Evolutionary conservation across 1,140 invertebrate species (phyloP), one percentile per base, ranked within the genome.

Genomic region (Listronotus oregonensis): DNA sequence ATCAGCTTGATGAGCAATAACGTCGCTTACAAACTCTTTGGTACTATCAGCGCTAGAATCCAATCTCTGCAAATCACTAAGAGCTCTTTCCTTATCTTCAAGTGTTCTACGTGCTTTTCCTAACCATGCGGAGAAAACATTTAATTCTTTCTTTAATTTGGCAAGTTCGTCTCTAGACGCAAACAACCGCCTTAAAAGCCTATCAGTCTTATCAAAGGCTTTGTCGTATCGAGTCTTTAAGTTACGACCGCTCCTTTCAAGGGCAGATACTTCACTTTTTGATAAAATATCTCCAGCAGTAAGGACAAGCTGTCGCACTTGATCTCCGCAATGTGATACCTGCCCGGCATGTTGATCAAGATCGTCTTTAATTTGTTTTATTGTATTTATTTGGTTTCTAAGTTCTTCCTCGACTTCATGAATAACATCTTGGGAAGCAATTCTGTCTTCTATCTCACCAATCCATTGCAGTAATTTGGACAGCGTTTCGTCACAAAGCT

Each of bases 1-100:
- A 81, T 98, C 95, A 1, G 94, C 95, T 79, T 97, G 94, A 75
- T 97, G 95, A 2, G 93, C 90, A 71, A 97, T 95, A 0, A 97
- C 93, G 79, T 98, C 95, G 58, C 89, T 91, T n/a, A 94, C 89
- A 79, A 98, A 95, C 66, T 94, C 91, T 37, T 91, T 85, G 3
- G 90, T 89, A 10, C 86, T 86, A 61, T 94, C 90, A 0, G 86
- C 85, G 70, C 90, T 89, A 43, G 84, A 85, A 43, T 86, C 83
- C 5, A 93, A 77, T 47, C 87, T 85, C 60, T 92, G 89, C 55
- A 95, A 77, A 72, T 95, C 90, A 0, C 89, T 89, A 4, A 95
- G 77, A 0, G 90, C 88, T n/a, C 89, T 84, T 71, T 96, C 93
- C 76, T 93, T 93, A 44, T 95, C 92, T 77, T 93, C 89, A 6